A percentile compares a stretch with the other conserved stretches of the same genome.
phyloP scores from a whole-genome alignment of 2,113 vertebrate genomes.

The Atlantisia rogersi region DNA sequence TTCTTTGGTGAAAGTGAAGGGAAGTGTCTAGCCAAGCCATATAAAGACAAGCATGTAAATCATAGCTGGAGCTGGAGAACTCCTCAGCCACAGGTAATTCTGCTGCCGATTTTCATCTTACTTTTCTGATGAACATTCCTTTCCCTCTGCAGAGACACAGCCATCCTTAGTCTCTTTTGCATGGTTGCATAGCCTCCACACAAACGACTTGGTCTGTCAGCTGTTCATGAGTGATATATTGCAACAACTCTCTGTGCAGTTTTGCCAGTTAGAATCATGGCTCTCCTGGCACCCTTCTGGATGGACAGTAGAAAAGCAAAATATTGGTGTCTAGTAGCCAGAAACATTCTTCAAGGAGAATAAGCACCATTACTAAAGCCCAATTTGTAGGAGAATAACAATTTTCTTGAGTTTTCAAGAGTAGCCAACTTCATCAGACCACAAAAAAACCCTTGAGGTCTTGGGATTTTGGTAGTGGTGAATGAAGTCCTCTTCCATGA shows the following conservation, averaged over 20 bases:
- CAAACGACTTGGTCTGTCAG: not conserved
- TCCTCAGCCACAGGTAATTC: not conserved
- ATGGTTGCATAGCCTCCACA: not conserved
- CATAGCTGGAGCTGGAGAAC: not conserved
- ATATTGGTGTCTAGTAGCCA: not conserved
- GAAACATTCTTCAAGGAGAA: not conserved
- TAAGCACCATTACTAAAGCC: not conserved
- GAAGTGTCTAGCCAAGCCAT: not conserved
- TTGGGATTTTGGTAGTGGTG: not conserved
- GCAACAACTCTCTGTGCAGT: not conserved
- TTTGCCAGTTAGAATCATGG: not conserved
- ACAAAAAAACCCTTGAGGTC: not conserved
- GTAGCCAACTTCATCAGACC: not conserved
- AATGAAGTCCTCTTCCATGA: not conserved
- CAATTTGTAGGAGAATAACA: not conserved
- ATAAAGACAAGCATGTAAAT: not conserved
- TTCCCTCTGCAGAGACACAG: not conserved
- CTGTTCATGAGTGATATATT: not conserved
- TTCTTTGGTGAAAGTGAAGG: not conserved
- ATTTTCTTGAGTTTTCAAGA: not conserved
- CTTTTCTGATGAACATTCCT: not conserved
- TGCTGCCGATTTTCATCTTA: not conserved
- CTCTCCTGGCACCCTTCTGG: not conserved
- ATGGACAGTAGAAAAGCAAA: not conserved
- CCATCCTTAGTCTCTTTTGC: fast-evolving